Conservation (phyloP, 2,113 vertebrate species). For the Hyaena hyaena region DNA sequence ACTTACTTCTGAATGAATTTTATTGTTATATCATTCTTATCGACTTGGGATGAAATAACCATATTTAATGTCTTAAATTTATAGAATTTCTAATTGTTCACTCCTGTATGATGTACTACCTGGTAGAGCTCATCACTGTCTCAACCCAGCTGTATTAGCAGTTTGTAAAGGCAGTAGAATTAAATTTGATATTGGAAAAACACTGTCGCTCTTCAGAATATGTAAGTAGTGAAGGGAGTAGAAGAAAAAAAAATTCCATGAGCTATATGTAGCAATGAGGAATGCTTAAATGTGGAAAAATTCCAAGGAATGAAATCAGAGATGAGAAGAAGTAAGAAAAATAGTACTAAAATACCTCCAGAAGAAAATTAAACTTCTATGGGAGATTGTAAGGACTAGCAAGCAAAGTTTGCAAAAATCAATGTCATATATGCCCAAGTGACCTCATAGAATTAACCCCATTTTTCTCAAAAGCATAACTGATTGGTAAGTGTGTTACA, state of each 20-base stretch:
- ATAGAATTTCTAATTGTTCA: slow-evolving; percentile 18
- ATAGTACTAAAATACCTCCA: slow-evolving; percentile 18
- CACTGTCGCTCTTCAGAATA: slow-evolving; percentile 43
- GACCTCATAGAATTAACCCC: neutral
- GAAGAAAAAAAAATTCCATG: slow-evolving; percentile 28
- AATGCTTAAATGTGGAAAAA: slow-evolving; percentile 53
- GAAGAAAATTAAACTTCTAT: slow-evolving; percentile 1
- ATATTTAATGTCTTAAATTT: neutral
- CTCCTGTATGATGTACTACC: neutral
- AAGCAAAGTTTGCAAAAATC: neutral
- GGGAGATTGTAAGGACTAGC: neutral
- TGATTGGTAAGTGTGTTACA: neutral
- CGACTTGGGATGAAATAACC: neutral
- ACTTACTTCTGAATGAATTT: slow-evolving; percentile 29
- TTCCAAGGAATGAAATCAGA: slow-evolving; percentile 66
- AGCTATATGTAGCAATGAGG: slow-evolving; percentile 53
- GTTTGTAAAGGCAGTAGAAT: slow-evolving; percentile 35
- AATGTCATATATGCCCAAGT: neutral
- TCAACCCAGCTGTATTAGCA: neutral
- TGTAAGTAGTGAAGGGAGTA: slow-evolving; percentile 15
- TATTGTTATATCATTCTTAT: neutral
- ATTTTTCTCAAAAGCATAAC: neutral
- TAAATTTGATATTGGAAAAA: slow-evolving; percentile 41
- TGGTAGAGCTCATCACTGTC: neutral
- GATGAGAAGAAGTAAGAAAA: slow-evolving; percentile 40